A percentile compares a stretch with the other conserved stretches of the same genome.
Evolutionary conservation across 2,888 invertebrate genomes (phyloP).

Genomic region (Argynnis bischoffii): DNA sequence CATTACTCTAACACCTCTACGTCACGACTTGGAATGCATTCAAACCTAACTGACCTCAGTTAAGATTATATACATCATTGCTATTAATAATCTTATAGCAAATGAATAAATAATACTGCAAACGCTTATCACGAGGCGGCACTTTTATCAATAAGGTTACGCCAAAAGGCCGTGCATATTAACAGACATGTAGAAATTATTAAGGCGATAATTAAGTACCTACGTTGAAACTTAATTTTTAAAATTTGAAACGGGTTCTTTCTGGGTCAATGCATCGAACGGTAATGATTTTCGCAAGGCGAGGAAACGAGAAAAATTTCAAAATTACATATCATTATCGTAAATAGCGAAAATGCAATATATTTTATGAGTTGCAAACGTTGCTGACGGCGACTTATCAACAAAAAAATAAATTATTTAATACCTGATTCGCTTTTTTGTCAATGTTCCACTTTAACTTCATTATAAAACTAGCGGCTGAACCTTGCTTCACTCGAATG

Average conservation of each 20-base stretch:
- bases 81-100: conserved; percentile 33
- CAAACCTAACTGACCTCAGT: conserved; percentile 33
- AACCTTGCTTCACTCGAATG: too few species aligned
- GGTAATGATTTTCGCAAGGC: conserved; percentile 17
- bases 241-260: conserved; percentile 19
- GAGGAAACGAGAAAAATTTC: conserved; percentile 5
- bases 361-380: not conserved
- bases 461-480: too few species aligned
- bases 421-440: too few species aligned
- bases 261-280: conserved; percentile 27
- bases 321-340: conserved; percentile 6
- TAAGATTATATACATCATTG: conserved; percentile 29
- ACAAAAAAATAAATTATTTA: too few species aligned
- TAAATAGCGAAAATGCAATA: not conserved
- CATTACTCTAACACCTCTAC: conserved; percentile 12
- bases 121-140: conserved; percentile 36
- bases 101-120: conserved; percentile 24
- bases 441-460: too few species aligned
- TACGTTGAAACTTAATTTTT: not conserved
- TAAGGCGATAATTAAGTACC: conserved; percentile 22
- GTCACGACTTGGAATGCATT: conserved; percentile 18
- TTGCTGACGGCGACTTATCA: not conserved
- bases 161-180: conserved; percentile 30
- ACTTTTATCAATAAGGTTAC: conserved; percentile 39
- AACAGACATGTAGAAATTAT: conserved; percentile 34